Evolutionary conservation across 2,888 invertebrate species (phyloP).

Genomic region (Drosophila nr. perissopoda): DNA sequence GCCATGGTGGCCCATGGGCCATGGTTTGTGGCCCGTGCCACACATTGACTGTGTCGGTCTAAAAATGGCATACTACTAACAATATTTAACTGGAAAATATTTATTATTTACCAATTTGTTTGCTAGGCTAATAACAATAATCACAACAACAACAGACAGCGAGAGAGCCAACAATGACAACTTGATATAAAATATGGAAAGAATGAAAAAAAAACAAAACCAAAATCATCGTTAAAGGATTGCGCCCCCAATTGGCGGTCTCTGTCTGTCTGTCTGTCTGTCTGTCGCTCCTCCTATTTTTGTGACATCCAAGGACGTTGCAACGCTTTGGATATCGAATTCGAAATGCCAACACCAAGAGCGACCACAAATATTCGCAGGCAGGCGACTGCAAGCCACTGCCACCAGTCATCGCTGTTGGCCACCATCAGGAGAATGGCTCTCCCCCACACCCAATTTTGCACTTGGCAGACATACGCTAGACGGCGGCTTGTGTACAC

Average conservation of each 20-base stretch:
- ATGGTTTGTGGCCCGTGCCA: constrained; percentile 47
- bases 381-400: constrained; percentile 51
- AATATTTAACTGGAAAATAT: constrained; percentile 83
- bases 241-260: constrained; percentile 17
- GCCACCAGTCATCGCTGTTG: constrained; percentile 16
- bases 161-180: constrained; percentile 45
- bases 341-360: constrained; percentile 49
- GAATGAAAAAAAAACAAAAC: background rate
- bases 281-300: constrained; percentile 11
- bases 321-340: constrained; percentile 74
- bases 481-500: constrained; percentile 77
- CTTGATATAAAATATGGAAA: constrained; percentile 52
- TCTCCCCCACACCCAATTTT: constrained; percentile 44
- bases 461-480: constrained; percentile 77
- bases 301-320: constrained; percentile 68
- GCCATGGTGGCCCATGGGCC: constrained; percentile 35
- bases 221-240: constrained; percentile 38
- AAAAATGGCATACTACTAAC: constrained; percentile 79
- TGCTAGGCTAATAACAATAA: constrained; percentile 83
- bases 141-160: constrained; percentile 59
- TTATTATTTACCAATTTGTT: constrained; percentile 84
- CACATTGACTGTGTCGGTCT: constrained; percentile 53
- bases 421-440: constrained; percentile 27
- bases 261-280: constrained; percentile 15
- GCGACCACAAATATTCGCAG: constrained; percentile 72